phyloP scores from a whole-genome alignment of 2,888 invertebrate genomes.

The Trissoscelio sp. region DNA sequence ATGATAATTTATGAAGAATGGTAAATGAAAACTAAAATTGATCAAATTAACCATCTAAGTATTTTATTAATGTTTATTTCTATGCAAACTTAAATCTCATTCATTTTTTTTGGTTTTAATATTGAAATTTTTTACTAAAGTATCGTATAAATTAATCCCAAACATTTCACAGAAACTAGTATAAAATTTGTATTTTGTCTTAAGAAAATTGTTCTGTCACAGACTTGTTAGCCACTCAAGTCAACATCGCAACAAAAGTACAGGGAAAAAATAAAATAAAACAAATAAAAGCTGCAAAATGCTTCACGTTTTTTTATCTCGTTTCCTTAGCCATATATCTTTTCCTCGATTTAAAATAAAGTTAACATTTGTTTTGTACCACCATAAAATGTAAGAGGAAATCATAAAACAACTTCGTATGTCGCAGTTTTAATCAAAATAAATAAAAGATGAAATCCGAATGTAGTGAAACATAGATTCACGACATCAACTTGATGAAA shows the following conservation, averaged over 20 bases:
- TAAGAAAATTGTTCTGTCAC: constrained; percentile 21
- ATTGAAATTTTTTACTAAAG: neutral
- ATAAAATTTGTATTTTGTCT: constrained; percentile 10
- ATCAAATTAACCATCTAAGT: too few species aligned
- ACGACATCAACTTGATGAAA: constrained; percentile 32
- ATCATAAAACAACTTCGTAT: constrained; percentile 47
- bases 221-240: constrained; percentile 20
- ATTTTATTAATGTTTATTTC: too few species aligned
- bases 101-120: too few species aligned
- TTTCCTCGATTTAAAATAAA: constrained; percentile 40
- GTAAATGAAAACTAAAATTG: too few species aligned
- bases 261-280: neutral
- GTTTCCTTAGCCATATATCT: constrained; percentile 1
- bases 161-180: neutral
- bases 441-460: constrained; percentile 49
- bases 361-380: constrained; percentile 36
- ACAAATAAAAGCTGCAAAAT: neutral
- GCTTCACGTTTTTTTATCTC: neutral
- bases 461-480: constrained; percentile 6
- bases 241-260: neutral
- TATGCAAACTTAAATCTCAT: too few species aligned
- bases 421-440: constrained; percentile 38
- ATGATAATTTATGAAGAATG: too few species aligned
- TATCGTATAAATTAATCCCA: neutral
- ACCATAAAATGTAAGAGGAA: constrained; percentile 22